Base-by-base conservation (phyloP, 2,797 vertebrate genomes). In the Parambassis ranga region DNA sequence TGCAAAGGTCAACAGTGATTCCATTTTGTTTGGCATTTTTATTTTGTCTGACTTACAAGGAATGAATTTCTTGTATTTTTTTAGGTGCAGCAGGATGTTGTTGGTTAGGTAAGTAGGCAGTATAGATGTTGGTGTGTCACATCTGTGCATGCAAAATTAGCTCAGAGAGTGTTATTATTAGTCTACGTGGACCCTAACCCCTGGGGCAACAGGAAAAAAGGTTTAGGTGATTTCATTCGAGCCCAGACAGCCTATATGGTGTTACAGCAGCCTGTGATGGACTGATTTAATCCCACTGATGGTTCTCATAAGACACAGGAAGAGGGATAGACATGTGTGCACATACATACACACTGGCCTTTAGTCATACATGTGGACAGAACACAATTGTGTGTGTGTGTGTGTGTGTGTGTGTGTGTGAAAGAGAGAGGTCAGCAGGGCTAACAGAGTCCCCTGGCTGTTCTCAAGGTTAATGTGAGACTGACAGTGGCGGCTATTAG, bases 251-350 rank as follows among this genome's bases (percentile, higher is more conserved):
- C 71, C 60, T 71, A 35, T 78, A 74, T 68, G 79, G 49, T 69
- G 70, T 74, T 77, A 71, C 27, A 65, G 67, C 68, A 33, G 75
- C 78, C 60, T 71, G 80, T 91, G 90, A 91, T 91, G 85, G 89
- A 92, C 84, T 88, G 89, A 90, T 90, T 89, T 91, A 90, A 92
- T 92, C 85, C 79, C 46, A 71, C 72, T 86, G 84, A 90, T 87
- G 77, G 81, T 77, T 59, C 56, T 79, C 57, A 55, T 77, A 84
- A 84, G 74, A 85, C 74, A 79, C 71, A 51, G 59, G 62, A 71
- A 76, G 78, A 66, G 52, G 50, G 64, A 62, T 41, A 47, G 68
- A 69, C 75, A 8, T 22, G 4, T 2, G 18, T 9, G 31, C 46
- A 27, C 50, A 19, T 58, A 47, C 30, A 33, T 52, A 42, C 52